phyloP scores from a whole-genome alignment of 2,888 invertebrate genomes.

The Ectobius pallidus region DNA sequence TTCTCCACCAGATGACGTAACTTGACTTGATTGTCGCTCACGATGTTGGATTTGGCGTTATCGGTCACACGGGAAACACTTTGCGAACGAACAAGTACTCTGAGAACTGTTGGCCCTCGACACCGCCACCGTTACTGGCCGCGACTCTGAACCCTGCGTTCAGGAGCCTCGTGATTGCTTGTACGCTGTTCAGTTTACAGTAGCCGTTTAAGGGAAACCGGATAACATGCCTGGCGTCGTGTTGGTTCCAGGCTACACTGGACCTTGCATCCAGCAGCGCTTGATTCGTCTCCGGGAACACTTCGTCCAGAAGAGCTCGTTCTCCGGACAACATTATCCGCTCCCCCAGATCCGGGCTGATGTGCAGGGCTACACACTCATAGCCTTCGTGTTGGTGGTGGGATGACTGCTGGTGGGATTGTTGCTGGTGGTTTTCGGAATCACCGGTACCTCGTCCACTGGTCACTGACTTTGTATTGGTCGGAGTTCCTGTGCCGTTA shows the following conservation, averaged over 20 bases:
- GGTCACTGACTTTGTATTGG: conserved; percentile 44
- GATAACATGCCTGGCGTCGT: conserved; percentile 81
- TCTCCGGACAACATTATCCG: conserved; percentile 83
- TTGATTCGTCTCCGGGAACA: conserved; percentile 77
- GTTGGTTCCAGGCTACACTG: conserved; percentile 81
- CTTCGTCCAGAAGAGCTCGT: conserved; percentile 73
- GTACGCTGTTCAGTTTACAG: conserved; percentile 88
- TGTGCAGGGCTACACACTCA: conserved; percentile 81
- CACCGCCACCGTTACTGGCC: conserved; percentile 85
- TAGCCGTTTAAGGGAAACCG: conserved; percentile 87
- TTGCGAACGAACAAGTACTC: conserved; percentile 81
- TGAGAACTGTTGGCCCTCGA: conserved; percentile 88
- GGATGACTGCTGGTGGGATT: conserved; percentile 9
- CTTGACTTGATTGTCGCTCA: conserved; percentile 15
- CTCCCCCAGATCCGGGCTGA: conserved; percentile 81
- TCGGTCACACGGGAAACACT: conserved; percentile 40
- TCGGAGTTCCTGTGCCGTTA: conserved; percentile 33
- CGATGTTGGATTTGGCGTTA: neutral
- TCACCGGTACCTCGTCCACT: conserved; percentile 48
- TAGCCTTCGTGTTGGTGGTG: conserved; percentile 52
- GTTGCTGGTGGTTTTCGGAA: conserved; percentile 44
- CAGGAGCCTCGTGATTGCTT: conserved; percentile 80
- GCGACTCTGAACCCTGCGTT: conserved; percentile 79
- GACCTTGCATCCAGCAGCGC: conserved; percentile 80
- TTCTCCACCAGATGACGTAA: too few relatives aligned